Evolutionary conservation across 2,888 invertebrate genomes (phyloP).

Genomic region (Epinotia ramella): DNA sequence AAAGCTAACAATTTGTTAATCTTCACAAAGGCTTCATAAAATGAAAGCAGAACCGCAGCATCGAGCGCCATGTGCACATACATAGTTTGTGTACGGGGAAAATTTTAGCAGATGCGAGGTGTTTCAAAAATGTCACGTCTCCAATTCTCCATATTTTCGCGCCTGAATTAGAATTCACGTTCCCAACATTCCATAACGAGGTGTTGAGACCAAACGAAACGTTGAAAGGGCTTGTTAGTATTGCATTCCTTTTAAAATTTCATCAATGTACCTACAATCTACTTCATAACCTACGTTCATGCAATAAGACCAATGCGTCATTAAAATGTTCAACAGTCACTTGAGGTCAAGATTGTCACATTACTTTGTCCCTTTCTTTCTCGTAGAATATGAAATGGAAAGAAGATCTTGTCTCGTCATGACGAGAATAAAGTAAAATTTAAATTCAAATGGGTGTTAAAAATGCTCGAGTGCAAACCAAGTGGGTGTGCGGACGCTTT

Average conservation of each 20-base stretch:
- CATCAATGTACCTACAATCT: neutral
- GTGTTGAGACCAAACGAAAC: conserved; percentile 28
- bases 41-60: conserved; percentile 49
- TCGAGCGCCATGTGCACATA: conserved; percentile 53
- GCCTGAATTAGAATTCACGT: conserved; percentile 74
- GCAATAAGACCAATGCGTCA: conserved; percentile 10
- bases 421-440: conserved; percentile 69
- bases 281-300: neutral
- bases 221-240: conserved; percentile 10
- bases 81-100: conserved; percentile 44
- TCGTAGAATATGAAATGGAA: conserved; percentile 61
- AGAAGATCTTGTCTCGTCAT: conserved; percentile 59
- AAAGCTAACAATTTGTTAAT: conserved; percentile 68
- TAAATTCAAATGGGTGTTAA: conserved; percentile 76
- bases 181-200: conserved; percentile 67
- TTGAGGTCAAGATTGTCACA: conserved; percentile 46
- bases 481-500: conserved; percentile 67
- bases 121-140: conserved; percentile 66
- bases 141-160: conserved; percentile 66
- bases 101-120: conserved; percentile 54
- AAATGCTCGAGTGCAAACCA: conserved; percentile 66
- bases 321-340: conserved; percentile 11
- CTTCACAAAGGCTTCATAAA: conserved; percentile 58
- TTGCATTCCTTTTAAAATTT: neutral
- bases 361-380: conserved; percentile 65